Conservation (phyloP, 1,140 invertebrate genomes). For the Drosophila saltans region DNA sequence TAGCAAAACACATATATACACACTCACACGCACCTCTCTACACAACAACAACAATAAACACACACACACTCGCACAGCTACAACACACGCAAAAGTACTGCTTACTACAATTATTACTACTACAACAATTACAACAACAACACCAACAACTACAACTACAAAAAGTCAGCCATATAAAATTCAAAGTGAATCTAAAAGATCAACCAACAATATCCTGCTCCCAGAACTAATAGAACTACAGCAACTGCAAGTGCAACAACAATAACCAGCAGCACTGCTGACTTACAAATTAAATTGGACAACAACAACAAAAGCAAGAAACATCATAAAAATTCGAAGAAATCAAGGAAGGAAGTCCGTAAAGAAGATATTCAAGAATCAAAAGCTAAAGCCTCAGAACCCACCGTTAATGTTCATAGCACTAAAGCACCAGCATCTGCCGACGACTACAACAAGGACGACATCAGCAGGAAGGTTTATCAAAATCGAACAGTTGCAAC, state of each 20-base stretch:
- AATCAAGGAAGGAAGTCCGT: neutral
- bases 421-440: neutral
- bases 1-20: neutral
- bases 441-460: neutral
- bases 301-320: slow-evolving; percentile 31
- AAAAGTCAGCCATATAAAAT: neutral
- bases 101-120: neutral
- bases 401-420: slow-evolving; percentile 8
- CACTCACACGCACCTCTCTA: neutral
- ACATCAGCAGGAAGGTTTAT: neutral
- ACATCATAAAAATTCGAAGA: neutral
- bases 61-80: neutral
- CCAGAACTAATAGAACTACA: slow-evolving; percentile 9
- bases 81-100: slow-evolving; percentile 5
- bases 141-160: neutral
- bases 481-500: neutral
- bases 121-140: too few relatives aligned
- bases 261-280: neutral
- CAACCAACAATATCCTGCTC: slow-evolving; percentile 10
- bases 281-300: too few relatives aligned
- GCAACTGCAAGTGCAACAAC: neutral
- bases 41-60: neutral
- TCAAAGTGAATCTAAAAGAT: slow-evolving; percentile 4
- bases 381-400: neutral
- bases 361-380: neutral